Base-by-base conservation (phyloP, 2,113 vertebrate species). In the Talpa occidentalis region DNA sequence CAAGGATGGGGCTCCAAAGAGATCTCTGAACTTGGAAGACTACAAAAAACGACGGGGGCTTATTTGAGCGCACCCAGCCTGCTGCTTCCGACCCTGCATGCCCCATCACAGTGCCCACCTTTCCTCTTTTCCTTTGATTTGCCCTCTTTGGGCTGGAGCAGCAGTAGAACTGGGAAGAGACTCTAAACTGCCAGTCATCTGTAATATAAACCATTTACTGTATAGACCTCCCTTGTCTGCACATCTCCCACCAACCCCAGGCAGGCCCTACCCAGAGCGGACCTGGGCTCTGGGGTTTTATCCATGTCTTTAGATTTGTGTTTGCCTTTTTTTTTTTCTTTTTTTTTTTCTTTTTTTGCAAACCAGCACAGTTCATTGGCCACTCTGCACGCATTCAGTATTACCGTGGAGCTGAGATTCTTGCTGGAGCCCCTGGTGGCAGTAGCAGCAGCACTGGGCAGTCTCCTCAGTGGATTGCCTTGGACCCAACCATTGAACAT, bases 11-110 rank as follows among this genome's bases (percentile, higher is more conserved):
- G 99, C 99, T 52, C 99, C 99, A 28, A 99, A 99, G 79, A 98
- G 99, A 96, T 99, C 99, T 72, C 98, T 99, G 96, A 99, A 99
- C 97, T 98, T 99, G 98, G 99, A 99, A 97, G 99, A 99, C 98
- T 99, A 99, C 98, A 99, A 99, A 98, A 99, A 99, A 98, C 99
- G 99, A 97, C 98, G 99, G 97, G 99, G 99, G 73, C 99, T 99
- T 97, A 99, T 99, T 97, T 99, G 98, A 99, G 97, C 96, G 5
- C 79, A 40, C 96, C 97, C 97, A 97, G 95, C 97, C 97, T 96
- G 98, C 98, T 98, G 98, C 98, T 94, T 98, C 98, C 95, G 97
- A 98, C 98, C 97, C 98, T 98, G 99, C 99, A 99, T 99, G 99
- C 97, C 97, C 98, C 97, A 96, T 95, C 97, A 95, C 84, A 77